phyloP scores from a whole-genome alignment of 2,113 vertebrate genomes.

The Gallinago undulata region DNA sequence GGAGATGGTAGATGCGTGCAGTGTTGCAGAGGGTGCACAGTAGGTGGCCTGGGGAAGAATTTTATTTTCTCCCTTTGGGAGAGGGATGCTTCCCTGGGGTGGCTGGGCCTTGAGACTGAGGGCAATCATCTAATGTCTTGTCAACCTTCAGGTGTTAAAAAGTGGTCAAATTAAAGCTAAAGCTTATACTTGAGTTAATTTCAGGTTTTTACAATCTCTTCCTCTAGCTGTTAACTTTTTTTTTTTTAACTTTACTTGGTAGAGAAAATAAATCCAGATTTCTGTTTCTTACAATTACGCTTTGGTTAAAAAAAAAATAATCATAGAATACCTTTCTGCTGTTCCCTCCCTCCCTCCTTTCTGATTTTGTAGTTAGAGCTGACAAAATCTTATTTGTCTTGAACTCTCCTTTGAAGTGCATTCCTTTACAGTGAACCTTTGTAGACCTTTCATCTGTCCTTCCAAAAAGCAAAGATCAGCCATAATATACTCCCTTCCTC shows the following conservation, averaged over 20 bases:
- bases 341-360: rapidly evolving
- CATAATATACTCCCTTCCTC: background rate
- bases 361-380: background rate
- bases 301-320: background rate
- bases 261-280: background rate
- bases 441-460: background rate
- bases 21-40: background rate
- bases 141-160: background rate
- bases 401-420: conserved; percentile 29
- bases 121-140: background rate
- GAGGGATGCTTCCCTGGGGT: background rate
- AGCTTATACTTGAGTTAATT: rapidly evolving
- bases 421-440: conserved; percentile 14
- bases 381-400: conserved; percentile 16
- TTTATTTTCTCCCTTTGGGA: background rate
- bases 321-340: background rate
- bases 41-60: background rate
- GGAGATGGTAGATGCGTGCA: rapidly evolving
- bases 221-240: background rate
- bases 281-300: background rate
- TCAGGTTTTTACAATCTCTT: rapidly evolving
- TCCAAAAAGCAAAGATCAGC: background rate
- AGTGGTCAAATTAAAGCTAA: background rate
- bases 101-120: background rate
- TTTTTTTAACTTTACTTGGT: background rate